Evolutionary conservation across 2,797 vertebrate genomes (phyloP).

Genomic region (Odontamblyopus lacepedii): DNA sequence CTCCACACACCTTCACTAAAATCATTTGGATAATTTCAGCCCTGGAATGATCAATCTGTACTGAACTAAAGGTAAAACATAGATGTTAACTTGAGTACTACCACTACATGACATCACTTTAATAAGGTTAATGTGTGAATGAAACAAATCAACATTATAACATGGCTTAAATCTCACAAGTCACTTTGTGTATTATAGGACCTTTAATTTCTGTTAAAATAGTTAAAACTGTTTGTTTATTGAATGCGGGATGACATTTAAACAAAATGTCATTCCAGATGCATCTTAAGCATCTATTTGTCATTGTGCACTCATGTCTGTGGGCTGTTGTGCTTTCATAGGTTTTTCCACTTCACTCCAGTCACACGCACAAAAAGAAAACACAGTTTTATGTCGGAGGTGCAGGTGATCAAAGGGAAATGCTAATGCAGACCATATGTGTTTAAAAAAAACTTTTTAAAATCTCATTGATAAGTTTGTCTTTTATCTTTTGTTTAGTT

Average conservation of each 20-base stretch:
- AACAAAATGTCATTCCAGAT: background rate
- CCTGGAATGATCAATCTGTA: too few species aligned
- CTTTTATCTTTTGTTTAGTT: background rate
- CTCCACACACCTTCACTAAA: too few species aligned
- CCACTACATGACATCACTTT: too few species aligned
- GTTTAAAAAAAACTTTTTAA: background rate
- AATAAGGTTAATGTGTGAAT: too few species aligned
- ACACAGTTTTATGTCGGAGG: background rate
- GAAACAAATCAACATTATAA: too few species aligned
- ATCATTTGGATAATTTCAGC: too few species aligned
- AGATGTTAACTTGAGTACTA: too few species aligned
- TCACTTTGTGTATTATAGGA: too few species aligned
- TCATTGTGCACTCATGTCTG: background rate
- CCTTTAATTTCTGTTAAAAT: background rate
- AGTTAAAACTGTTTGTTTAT: background rate
- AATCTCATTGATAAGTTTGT: background rate
- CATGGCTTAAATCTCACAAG: too few species aligned
- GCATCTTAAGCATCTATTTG: background rate
- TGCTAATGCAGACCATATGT: constrained; percentile 30
- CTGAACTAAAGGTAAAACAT: too few species aligned
- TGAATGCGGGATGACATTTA: background rate
- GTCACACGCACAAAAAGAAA: background rate
- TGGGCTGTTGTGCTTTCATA: background rate
- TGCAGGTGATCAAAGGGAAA: constrained; percentile 46
- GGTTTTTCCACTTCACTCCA: background rate